phyloP scores from a whole-genome alignment of 37 sponge, comb jelly and placozoan genomes.

The Aphrocallistes beatrix region DNA sequence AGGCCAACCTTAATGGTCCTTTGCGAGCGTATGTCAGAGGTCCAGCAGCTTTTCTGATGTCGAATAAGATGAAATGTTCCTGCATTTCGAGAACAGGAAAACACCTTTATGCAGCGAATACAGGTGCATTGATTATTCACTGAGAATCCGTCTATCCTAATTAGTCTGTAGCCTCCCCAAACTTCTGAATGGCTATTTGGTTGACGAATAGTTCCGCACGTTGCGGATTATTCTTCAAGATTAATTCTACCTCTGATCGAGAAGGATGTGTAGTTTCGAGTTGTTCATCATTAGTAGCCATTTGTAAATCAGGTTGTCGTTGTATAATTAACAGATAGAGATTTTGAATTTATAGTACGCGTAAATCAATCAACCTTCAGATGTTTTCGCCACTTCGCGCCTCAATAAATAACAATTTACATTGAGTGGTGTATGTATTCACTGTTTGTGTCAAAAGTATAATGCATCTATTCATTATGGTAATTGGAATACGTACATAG shows the following conservation, averaged over 20 bases:
- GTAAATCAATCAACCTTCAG: neutral
- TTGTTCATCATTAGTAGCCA: neutral
- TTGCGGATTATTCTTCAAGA: neutral
- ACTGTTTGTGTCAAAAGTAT: neutral
- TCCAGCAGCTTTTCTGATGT: neutral
- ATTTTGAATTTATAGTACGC: neutral
- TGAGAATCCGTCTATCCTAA: neutral
- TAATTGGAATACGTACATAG: neutral
- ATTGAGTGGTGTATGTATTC: neutral
- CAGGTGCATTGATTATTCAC: neutral
- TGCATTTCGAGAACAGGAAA: neutral
- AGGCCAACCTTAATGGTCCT: neutral
- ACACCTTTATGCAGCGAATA: neutral
- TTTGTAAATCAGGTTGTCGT: neutral
- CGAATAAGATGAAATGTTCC: neutral
- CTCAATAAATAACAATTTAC: neutral
- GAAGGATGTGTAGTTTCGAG: neutral
- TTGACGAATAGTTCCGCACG: neutral
- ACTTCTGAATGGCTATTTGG: neutral
- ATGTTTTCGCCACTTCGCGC: neutral
- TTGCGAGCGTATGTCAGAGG: neutral
- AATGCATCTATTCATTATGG: neutral
- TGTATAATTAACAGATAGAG: neutral
- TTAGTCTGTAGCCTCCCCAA: neutral
- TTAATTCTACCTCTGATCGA: neutral